Evolutionary conservation across 2,113 vertebrate genomes (phyloP), one percentile per base, ranked within the genome.

Genomic region (Scopus umbretta): DNA sequence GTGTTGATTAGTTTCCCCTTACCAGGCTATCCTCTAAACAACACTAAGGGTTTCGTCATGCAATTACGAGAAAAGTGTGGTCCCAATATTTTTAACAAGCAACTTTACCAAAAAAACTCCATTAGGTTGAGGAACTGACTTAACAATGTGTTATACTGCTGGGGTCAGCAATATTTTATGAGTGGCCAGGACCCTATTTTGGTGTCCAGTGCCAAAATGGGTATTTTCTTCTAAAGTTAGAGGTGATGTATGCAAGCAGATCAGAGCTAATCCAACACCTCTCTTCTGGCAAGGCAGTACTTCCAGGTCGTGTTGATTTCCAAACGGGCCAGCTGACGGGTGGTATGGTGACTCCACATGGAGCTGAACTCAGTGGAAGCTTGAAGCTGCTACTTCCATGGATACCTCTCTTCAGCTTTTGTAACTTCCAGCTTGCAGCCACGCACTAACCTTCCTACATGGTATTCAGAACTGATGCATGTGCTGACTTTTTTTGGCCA

Each of bases 341-440:
- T 61, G 29, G 4, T 42, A 18, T 1, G 4, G 52, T 32, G 12
- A 16, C 32, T 93, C 70, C 36, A 18, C 0, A 1, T 3, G 12
- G 32, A n/a, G n/a, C 6, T 91, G 84, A 81, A 66, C 25, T 45
- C 3, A 1, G 27, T 34, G 42, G 63, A 83, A 79, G 36, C 36
- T 76, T 26, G 20, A 79, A 83, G 38, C 47, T 72, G 42, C 59
- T 78, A 1, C 53, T 86, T 88, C n/a, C 52, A 27, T 72, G 56
- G 47, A 63, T 16, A 21, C 11, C 26, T 93, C 32, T 56, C 45
- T 49, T 36, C 13, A 86, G 30, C 40, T 86, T 66, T 38, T 66
- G 30, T 71, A 52, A 40, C 52, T 45, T 61, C 43, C 43, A 89
- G 42, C 45, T 56, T 43, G 72, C 21, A 56, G 86, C 21, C 20